Conservation (phyloP, 2,113 vertebrate species). For the Podiceps cristatus region DNA sequence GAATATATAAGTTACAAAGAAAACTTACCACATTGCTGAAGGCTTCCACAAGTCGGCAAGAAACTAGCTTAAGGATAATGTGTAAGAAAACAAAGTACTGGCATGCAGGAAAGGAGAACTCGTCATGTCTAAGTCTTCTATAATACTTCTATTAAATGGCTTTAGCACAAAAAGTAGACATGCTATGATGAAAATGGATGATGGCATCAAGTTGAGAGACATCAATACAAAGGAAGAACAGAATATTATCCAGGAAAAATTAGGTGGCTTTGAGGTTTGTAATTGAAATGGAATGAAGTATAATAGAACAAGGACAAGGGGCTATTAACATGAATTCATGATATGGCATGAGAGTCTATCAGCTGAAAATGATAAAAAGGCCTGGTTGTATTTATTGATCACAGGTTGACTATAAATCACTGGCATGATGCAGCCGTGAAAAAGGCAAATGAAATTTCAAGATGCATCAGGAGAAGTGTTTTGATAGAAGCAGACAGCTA, state of each 20-base stretch:
- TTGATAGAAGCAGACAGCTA: not conserved
- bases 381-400: conserved; percentile 34
- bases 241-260: conserved; percentile 32
- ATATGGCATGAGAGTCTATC: not conserved
- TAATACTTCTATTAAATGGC: not conserved
- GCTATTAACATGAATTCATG: conserved; percentile 34
- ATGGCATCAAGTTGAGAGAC: not conserved
- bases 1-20: not conserved
- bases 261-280: conserved; percentile 36
- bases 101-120: not conserved
- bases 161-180: not conserved
- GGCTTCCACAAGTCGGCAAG: not conserved
- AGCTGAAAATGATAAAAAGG: conserved; percentile 37
- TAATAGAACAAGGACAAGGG: conserved; percentile 39
- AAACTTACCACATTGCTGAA: not conserved
- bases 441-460: conserved; percentile 36
- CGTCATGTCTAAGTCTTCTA: not conserved
- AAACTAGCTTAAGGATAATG: not conserved
- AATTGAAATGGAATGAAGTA: conserved; percentile 51
- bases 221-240: conserved; percentile 40
- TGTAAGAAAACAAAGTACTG: not conserved
- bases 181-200: conserved; percentile 23
- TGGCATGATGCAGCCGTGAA: not conserved
- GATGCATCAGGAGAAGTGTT: not conserved
- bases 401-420: conserved; percentile 42